Percentiles rank a stretch among this genome's conserved stretches.
phyloP scores from a whole-genome alignment of 2,113 vertebrate genomes.

The Indicator indicator region DNA sequence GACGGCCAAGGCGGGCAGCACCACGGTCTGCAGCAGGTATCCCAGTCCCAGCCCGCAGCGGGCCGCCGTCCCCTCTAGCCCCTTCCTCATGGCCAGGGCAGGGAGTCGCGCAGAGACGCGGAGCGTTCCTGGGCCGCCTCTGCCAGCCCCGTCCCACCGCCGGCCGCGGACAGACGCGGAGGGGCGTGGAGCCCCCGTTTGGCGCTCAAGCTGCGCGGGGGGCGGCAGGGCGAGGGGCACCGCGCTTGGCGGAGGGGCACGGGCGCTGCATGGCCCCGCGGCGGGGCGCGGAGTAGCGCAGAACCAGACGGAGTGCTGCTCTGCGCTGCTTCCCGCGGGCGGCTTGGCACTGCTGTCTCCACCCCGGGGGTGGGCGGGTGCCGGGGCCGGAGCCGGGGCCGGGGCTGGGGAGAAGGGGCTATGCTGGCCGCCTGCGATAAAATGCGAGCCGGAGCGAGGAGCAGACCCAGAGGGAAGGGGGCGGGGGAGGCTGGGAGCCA shows the following conservation, averaged over 20 bases:
- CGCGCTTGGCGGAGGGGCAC: neutral
- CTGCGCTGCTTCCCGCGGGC: neutral
- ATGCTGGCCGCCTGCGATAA: constrained; percentile 12
- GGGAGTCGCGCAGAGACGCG: neutral
- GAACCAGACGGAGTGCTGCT: neutral
- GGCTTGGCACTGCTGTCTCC: neutral
- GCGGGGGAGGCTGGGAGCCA: constrained; percentile 45
- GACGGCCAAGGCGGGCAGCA: constrained; percentile 84
- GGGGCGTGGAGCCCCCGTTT: neutral
- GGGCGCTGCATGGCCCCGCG: constrained; percentile 35
- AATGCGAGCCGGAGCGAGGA: constrained; percentile 13
- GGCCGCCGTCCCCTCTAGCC: constrained; percentile 81
- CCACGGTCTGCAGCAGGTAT: constrained; percentile 81
- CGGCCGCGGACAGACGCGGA: neutral
- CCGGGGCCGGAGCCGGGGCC: neutral
- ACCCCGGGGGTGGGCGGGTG: constrained; percentile 28
- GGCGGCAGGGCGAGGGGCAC: neutral
- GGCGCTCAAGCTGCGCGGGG: neutral
- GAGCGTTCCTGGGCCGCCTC: neutral
- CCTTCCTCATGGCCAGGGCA: constrained; percentile 81
- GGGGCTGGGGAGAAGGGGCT: neutral
- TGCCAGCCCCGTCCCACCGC: constrained; percentile 8
- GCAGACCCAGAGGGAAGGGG: constrained; percentile 54
- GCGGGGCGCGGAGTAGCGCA: neutral
- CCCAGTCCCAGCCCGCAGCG: constrained; percentile 84